A percentile compares a stretch with the other conserved stretches of the same genome.
These are phyloP conservation scores for Girardinus metallicus DNA, from an alignment of 2,797 vertebrate genomes.

Conservation along the genomic window DNA sequence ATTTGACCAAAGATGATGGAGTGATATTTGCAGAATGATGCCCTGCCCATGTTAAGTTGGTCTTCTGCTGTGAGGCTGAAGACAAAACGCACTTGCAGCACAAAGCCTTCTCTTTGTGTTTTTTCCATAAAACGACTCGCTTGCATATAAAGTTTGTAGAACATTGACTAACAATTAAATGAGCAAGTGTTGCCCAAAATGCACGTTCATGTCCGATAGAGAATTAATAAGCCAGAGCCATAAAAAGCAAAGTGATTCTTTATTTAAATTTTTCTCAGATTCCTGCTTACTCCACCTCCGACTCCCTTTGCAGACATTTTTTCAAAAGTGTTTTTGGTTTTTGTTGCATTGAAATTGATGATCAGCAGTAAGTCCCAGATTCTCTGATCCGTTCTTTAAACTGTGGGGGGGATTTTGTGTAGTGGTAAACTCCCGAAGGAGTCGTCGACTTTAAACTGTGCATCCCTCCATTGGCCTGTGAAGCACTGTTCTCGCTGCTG, in stretches of 20 bases:
- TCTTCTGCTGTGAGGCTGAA: background rate
- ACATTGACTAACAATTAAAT: background rate
- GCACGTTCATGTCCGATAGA: background rate
- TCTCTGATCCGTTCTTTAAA: conserved; percentile 20
- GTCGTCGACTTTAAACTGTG: conserved; percentile 4
- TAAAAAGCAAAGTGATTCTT: conserved; percentile 29
- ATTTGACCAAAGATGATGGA: background rate
- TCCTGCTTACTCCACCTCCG: conserved; percentile 48
- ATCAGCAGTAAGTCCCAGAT: conserved; percentile 36
- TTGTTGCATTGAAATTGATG: conserved; percentile 58
- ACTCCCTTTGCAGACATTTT: conserved; percentile 50
- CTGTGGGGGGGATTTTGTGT: conserved; percentile 11
- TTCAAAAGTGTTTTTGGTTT: conserved; percentile 64
- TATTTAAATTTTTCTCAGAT: too few species aligned
- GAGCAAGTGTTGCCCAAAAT: background rate
- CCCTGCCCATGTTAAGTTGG: background rate
- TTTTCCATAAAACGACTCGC: background rate
- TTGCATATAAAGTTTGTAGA: too few species aligned
- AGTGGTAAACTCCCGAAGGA: conserved; percentile 19
- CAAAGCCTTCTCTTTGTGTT: background rate
- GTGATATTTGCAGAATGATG: background rate
- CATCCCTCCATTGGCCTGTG: conserved; percentile 15
- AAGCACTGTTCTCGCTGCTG: conserved; percentile 42
- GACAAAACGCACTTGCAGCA: background rate
- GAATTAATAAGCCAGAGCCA: background rate